Percentiles rank a stretch among this genome's conserved stretches.
phyloP scores from a whole-genome alignment of 2,113 vertebrate species.

The Procavia capensis region DNA sequence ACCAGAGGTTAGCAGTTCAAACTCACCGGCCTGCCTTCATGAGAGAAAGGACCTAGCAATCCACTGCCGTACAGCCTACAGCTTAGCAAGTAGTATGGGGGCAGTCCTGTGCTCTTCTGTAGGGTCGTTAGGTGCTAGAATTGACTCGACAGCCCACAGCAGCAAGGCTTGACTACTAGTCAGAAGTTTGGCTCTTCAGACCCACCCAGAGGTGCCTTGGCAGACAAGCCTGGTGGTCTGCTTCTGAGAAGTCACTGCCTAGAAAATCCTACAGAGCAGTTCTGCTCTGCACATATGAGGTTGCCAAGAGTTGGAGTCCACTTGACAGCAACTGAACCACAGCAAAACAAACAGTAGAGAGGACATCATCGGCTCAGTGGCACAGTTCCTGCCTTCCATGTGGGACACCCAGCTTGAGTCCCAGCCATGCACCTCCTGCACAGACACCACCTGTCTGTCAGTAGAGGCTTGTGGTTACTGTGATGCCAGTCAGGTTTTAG shows the following conservation, averaged over 20 bases:
- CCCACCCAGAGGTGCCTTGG: background rate
- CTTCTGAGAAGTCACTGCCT: background rate
- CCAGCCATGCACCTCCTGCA: background rate
- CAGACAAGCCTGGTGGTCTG: background rate
- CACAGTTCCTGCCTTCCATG: no score
- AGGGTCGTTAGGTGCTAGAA: background rate
- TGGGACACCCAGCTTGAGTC: background rate
- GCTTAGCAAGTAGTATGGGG: no score
- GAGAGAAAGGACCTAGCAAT: background rate
- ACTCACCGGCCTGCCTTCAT: background rate
- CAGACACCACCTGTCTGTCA: background rate
- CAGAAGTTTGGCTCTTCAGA: background rate
- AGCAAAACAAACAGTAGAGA: background rate
- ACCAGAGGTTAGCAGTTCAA: background rate
- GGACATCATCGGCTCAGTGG: no score
- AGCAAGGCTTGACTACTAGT: background rate
- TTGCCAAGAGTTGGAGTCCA: background rate
- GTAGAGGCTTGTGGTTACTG: background rate
- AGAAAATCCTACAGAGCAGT: background rate
- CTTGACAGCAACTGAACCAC: background rate
- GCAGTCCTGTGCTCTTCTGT: background rate
- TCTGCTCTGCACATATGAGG: background rate
- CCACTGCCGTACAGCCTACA: background rate
- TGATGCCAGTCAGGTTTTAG: background rate
- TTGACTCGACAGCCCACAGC: background rate